Evolutionary conservation across 1,140 invertebrate species (phyloP).

Genomic region (Bicyclus anynana): DNA sequence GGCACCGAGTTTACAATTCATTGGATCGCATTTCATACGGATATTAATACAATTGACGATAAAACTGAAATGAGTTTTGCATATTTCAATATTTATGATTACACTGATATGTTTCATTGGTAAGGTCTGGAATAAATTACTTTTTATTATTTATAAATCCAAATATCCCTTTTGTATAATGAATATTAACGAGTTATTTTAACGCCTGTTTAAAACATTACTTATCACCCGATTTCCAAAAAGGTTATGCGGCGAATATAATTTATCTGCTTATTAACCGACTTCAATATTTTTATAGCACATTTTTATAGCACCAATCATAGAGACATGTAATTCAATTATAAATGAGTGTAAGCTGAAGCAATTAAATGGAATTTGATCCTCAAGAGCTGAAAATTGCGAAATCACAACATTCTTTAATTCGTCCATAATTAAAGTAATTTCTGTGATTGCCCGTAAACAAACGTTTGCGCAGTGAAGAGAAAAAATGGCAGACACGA

Average conservation of each 20-base stretch:
- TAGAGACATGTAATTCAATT: too few relatives aligned
- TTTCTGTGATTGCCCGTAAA: not conserved
- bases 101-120: not conserved
- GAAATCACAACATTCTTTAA: too few relatives aligned
- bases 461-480: constrained; percentile 1
- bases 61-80: not conserved
- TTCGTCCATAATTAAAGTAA: not conserved
- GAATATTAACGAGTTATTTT: not conserved
- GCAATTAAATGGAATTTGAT: too few relatives aligned
- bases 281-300: too few relatives aligned
- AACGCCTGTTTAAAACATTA: too few relatives aligned
- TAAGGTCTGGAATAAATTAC: not conserved
- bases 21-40: not conserved
- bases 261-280: too few relatives aligned
- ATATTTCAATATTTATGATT: not conserved
- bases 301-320: too few relatives aligned
- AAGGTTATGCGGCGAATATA: too few relatives aligned
- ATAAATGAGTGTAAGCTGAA: too few relatives aligned
- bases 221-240: too few relatives aligned
- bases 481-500: constrained; percentile 5
- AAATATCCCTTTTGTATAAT: not conserved
- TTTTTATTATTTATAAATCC: not conserved
- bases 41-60: not conserved
- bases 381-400: too few relatives aligned
- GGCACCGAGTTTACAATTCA: not conserved